Percentiles rank a stretch among this genome's conserved stretches.
phyloP scores from a whole-genome alignment of 2,113 vertebrate genomes.

The Puma concolor region DNA sequence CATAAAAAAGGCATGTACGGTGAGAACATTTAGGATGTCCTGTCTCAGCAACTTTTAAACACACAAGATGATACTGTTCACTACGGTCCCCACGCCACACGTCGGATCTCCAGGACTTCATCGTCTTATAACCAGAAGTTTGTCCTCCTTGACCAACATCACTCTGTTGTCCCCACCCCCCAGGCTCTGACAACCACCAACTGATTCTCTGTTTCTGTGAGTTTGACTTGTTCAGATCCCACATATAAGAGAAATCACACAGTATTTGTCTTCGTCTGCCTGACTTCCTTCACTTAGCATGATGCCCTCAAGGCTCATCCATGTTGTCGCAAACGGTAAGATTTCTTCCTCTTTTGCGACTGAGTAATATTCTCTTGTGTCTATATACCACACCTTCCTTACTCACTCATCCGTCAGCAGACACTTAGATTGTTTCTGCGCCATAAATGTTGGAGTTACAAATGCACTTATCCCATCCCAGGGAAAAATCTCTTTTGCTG shows the following conservation, averaged over 20 bases:
- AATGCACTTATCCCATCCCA: not conserved
- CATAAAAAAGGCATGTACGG: not conserved
- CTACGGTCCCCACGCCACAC: not conserved
- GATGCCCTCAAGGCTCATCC: not conserved
- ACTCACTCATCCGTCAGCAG: not conserved
- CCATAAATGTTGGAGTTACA: not conserved
- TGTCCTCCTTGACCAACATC: not conserved
- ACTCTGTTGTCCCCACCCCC: not conserved
- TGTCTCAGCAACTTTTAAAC: not conserved
- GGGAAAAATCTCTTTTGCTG: not conserved
- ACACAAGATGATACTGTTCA: fast-evolving
- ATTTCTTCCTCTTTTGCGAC: not conserved
- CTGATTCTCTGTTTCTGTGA: not conserved
- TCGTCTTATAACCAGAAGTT: not conserved
- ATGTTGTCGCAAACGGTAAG: not conserved
- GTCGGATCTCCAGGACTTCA: not conserved
- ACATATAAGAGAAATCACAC: not conserved
- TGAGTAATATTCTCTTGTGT: not conserved
- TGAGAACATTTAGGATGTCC: too few relatives aligned
- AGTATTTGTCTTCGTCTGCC: not conserved
- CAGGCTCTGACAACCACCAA: not conserved
- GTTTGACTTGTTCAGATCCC: not conserved
- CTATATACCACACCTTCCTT: too few relatives aligned
- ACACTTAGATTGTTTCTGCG: not conserved
- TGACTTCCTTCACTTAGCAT: not conserved